Conservation (phyloP, 2,113 vertebrate genomes). For the Glaucomys volans region DNA sequence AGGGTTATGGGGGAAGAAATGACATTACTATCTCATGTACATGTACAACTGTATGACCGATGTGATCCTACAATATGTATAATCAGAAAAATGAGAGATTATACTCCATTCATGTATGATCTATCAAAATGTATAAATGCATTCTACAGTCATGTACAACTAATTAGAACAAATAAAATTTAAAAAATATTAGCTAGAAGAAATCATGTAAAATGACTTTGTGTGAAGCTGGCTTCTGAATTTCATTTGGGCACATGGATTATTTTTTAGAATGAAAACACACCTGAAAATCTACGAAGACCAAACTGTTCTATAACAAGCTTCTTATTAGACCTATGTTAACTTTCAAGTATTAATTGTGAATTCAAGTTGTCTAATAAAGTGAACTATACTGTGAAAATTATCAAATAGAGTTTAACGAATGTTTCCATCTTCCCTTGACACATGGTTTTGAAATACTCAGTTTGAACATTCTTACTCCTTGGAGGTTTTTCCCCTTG, state of each 20-base stretch:
- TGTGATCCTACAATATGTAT: no score
- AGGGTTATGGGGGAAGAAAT: no score
- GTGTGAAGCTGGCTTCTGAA: constrained; percentile 50
- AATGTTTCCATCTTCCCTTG: not conserved
- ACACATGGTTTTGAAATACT: not conserved
- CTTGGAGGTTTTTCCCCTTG: not conserved
- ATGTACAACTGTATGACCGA: no score
- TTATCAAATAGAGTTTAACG: not conserved
- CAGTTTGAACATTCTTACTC: not conserved
- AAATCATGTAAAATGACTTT: not conserved
- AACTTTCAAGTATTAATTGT: constrained; percentile 17
- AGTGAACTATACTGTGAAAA: not conserved
- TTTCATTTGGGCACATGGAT: not conserved
- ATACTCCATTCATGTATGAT: no score
- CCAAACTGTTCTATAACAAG: not conserved
- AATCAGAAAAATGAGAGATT: no score
- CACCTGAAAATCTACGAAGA: not conserved
- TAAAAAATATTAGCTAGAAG: not conserved
- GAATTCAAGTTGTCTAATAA: not conserved
- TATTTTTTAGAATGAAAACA: constrained; percentile 16
- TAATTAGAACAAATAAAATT: no score
- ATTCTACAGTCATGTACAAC: no score
- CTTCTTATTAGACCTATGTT: not conserved
- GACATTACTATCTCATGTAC: no score
- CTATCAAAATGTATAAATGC: no score